A percentile compares a stretch with the other conserved stretches of the same genome.
These are phyloP conservation scores for Hipparchia sbordonii DNA, from an alignment of 2,888 invertebrate species.

Conservation along the genomic window DNA sequence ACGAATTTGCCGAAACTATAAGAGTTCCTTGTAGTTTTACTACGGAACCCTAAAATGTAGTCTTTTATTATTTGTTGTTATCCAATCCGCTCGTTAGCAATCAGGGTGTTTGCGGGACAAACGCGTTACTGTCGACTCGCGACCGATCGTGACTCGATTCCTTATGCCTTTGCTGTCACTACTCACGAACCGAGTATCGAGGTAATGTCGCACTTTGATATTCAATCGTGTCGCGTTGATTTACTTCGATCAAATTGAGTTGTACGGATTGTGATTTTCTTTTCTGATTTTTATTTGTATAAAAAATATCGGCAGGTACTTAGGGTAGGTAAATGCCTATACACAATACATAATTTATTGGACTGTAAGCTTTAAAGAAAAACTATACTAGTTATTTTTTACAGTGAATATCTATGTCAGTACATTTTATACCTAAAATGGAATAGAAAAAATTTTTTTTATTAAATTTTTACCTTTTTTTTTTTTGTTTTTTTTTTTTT, in stretches of 20 bases:
- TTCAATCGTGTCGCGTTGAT: slow-evolving; percentile 42
- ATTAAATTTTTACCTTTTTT: too few species aligned
- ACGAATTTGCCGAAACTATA: too few species aligned
- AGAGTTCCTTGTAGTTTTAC: too few species aligned
- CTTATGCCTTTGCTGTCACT: slow-evolving; percentile 45
- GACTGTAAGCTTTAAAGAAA: too few species aligned
- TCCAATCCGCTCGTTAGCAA: slow-evolving; percentile 56
- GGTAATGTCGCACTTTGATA: slow-evolving; percentile 41
- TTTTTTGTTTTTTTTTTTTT: too few species aligned
- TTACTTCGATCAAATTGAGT: slow-evolving; percentile 38
- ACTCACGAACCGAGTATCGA: background rate
- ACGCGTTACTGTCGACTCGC: slow-evolving; percentile 59
- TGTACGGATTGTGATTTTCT: slow-evolving; percentile 31
- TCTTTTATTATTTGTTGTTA: background rate
- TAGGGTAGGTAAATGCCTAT: too few species aligned
- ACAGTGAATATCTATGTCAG: too few species aligned
- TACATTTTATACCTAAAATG: too few species aligned
- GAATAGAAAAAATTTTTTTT: too few species aligned
- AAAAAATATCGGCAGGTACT: background rate
- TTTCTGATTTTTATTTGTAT: background rate
- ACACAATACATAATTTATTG: too few species aligned
- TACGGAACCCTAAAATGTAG: background rate
- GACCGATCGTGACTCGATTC: slow-evolving; percentile 62
- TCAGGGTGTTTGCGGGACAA: slow-evolving; percentile 66
- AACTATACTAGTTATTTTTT: too few species aligned